Percentiles rank a stretch among this genome's conserved stretches.
Evolutionary conservation across 92 coral and sea anemone genomes (phyloP).

Genomic region (Heteractis magnifica): DNA sequence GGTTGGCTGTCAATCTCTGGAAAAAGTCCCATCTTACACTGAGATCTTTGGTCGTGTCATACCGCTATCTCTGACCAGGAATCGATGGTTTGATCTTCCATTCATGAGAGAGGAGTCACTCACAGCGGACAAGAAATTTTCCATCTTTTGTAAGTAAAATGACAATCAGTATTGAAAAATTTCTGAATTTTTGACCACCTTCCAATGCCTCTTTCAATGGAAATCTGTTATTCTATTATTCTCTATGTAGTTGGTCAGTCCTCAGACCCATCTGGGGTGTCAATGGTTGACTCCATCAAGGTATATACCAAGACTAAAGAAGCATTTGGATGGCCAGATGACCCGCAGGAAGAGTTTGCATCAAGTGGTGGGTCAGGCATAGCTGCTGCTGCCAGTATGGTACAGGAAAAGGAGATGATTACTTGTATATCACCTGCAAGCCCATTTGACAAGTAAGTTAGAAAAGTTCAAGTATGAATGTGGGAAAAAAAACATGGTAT

Average conservation of each 20-base stretch:
- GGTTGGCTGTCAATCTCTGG: slow-evolving; percentile 91
- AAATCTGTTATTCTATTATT: neutral
- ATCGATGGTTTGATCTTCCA: slow-evolving; percentile 95
- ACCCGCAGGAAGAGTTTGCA: slow-evolving; percentile 84
- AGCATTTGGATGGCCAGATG: slow-evolving; percentile 99
- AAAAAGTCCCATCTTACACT: slow-evolving; percentile 87
- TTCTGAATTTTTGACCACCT: too few relatives aligned
- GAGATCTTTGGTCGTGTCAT: slow-evolving; percentile 92
- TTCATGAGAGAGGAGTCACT: slow-evolving; percentile 93
- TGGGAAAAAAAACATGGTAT: too few relatives aligned
- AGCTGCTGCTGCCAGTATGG: slow-evolving; percentile 50
- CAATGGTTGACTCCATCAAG: slow-evolving; percentile 97
- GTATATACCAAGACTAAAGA: slow-evolving; percentile 91
- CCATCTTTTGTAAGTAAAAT: slow-evolving; percentile 71
- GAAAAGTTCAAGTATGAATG: too few relatives aligned
- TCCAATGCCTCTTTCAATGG: neutral
- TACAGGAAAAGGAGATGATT: slow-evolving; percentile 74
- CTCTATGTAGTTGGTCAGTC: slow-evolving; percentile 85
- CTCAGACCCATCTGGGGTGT: slow-evolving; percentile 85
- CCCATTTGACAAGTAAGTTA: slow-evolving; percentile 81
- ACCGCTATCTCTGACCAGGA: slow-evolving; percentile 77
- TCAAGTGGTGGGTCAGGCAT: slow-evolving; percentile 67
- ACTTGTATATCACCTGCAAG: slow-evolving; percentile 73
- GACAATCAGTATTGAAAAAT: neutral
- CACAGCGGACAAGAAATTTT: slow-evolving; percentile 89